These are phyloP conservation scores for Drosophila takahashii DNA, from an alignment of 1,140 invertebrate genomes.

Conservation along the genomic window DNA sequence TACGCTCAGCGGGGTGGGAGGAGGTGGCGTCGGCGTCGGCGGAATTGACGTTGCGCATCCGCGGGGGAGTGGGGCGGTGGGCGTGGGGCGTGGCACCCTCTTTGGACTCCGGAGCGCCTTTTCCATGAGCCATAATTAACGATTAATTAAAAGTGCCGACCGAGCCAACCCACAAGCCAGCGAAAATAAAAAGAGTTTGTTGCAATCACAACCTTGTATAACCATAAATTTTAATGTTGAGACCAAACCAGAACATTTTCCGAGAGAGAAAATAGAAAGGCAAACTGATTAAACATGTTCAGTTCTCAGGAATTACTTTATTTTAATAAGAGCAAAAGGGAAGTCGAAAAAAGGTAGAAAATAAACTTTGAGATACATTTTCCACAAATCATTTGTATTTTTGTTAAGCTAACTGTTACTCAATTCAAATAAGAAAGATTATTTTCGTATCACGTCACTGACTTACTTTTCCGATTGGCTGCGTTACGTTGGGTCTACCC, in stretches of 20 bases:
- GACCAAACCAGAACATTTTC: background rate
- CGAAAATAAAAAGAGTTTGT: constrained; percentile 33
- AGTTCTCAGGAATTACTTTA: background rate
- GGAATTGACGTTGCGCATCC: constrained; percentile 1
- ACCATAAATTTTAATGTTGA: constrained; percentile 52
- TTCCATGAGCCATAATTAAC: constrained; percentile 75
- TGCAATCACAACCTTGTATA: constrained; percentile 33
- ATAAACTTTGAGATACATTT: no score
- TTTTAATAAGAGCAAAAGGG: no score
- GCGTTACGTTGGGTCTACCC: no score
- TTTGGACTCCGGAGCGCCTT: constrained; percentile 24
- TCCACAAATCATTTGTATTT: no score
- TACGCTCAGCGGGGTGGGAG: constrained; percentile 61
- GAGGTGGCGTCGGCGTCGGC: constrained; percentile 11
- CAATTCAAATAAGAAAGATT: no score
- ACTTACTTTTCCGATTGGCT: no score
- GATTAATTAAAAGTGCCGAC: constrained; percentile 75
- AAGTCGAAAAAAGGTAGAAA: background rate
- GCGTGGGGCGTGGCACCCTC: constrained; percentile 21
- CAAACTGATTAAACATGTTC: background rate
- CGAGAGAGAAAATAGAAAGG: background rate
- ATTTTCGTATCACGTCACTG: no score
- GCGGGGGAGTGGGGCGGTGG: background rate
- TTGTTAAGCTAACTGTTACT: no score
- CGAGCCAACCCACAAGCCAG: constrained; percentile 26